A percentile compares a stretch with the other conserved stretches of the same genome.
Evolutionary conservation across 92 coral and sea anemone genomes (phyloP).

Genomic region (Pocillopora meandrina): DNA sequence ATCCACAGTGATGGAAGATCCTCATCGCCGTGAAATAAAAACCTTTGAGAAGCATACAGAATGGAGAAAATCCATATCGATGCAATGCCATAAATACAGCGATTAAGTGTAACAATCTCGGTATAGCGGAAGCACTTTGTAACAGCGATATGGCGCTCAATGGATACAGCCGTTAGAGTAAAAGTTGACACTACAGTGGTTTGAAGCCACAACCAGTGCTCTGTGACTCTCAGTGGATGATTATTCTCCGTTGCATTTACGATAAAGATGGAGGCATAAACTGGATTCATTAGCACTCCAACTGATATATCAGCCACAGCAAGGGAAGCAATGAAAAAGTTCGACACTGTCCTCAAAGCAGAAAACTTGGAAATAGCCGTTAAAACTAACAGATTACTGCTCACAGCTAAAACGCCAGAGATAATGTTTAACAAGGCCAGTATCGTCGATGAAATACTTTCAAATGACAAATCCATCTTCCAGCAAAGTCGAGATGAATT

Average conservation of each 20-base stretch:
- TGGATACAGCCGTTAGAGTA: constrained; percentile 5
- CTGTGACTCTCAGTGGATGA: constrained; percentile 8
- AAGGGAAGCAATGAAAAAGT: constrained; percentile 9
- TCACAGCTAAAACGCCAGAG: constrained; percentile 9
- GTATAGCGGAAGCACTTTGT: constrained; percentile 16
- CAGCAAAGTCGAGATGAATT: constrained; percentile 9
- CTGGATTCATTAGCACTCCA: constrained; percentile 22
- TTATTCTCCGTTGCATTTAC: background rate
- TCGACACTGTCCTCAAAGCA: constrained; percentile 16
- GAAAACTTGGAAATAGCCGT: constrained; percentile 2
- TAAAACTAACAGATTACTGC: constrained; percentile 13
- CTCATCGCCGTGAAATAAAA: background rate
- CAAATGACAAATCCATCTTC: background rate
- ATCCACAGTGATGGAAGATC: constrained; percentile 45
- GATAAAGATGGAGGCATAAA: background rate
- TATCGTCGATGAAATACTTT: background rate
- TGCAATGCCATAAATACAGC: background rate
- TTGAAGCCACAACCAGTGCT: constrained; percentile 29
- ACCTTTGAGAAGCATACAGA: background rate
- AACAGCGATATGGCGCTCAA: constrained; percentile 31
- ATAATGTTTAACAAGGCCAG: background rate
- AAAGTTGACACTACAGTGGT: constrained; percentile 9
- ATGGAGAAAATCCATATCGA: constrained; percentile 26
- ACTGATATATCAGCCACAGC: constrained; percentile 29
- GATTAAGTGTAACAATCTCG: constrained; percentile 13